Conservation (phyloP, 2,888 invertebrate species). For the Lycophotia porphyrea region DNA sequence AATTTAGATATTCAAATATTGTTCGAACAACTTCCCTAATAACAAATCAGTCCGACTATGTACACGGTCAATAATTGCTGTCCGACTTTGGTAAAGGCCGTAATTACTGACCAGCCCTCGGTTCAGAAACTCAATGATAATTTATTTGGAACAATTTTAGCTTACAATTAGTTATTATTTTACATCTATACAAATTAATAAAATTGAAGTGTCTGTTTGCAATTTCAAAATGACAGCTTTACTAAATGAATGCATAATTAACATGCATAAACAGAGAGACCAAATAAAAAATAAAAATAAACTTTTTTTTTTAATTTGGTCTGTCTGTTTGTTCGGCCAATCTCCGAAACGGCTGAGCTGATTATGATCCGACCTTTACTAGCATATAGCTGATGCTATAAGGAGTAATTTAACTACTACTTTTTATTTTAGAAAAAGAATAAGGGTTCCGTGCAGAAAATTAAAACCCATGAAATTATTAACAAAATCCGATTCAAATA, state of each 20-base stretch:
- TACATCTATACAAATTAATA: background rate
- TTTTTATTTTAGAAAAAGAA: background rate
- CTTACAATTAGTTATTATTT: background rate
- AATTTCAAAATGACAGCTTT: background rate
- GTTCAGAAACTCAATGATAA: background rate
- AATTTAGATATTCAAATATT: conserved; percentile 63
- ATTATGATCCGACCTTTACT: background rate
- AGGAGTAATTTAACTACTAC: background rate
- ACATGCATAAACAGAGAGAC: no score
- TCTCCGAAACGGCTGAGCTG: background rate
- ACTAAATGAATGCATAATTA: background rate
- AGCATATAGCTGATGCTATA: background rate
- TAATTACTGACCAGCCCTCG: conserved; percentile 25
- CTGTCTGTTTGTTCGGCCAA: background rate
- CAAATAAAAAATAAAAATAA: no score
- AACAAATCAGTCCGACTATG: conserved; percentile 52
- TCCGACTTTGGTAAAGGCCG: conserved; percentile 17
- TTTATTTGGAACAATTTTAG: background rate
- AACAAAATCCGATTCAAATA: background rate
- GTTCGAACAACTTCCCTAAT: conserved; percentile 51
- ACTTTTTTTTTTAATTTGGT: background rate
- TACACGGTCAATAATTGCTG: conserved; percentile 47
- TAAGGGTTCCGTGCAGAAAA: background rate
- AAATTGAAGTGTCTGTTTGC: background rate
- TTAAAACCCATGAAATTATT: background rate